Evolutionary conservation across 2,113 vertebrate species (phyloP), one percentile per base, ranked within the genome.

Genomic region (Myrmecobius fasciatus): DNA sequence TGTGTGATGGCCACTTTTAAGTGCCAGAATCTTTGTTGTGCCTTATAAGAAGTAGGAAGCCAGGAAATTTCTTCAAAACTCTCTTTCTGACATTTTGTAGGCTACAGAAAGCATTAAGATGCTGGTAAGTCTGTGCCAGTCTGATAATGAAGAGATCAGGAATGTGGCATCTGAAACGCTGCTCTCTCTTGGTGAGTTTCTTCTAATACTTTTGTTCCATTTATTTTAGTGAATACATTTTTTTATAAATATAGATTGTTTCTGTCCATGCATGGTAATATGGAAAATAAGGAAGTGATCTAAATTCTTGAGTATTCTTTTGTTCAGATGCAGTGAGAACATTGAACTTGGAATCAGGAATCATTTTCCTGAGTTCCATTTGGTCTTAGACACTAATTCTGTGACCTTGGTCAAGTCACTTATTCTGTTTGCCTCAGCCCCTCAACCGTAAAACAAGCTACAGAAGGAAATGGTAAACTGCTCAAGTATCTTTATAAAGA

Each of bases 131-230:
- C 97, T 99, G 97, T 99, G 99, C 96, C 99, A 99, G 96, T 99
- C 99, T 4, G 99, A 99, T 0, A 98, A 99, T 2, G 99, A 99
- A 98, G 99, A 99, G 93, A 99, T 99, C 89, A 99, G 99, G 88
- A 99, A 99, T 43, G 98, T 99, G 90, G 99, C 99, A 0, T 99
- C 99, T 0, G 99, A 99, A 98, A 99, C 99, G 12, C 99, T 99
- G 89, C 98, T 99, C 91, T 99, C 99, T 14, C 99, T 99, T 10
- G 99, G 99, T 99, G 98, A 98, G 99, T 98, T 96, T 90, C 28
- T 24, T 60, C 83, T 51, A 91, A 91, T 48, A 28, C 17, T 1
- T 43, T 54, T 46, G 0, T 53, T 88, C 26, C 10, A 2, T 7
- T 22, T 46, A 25, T 75, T n/a, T 43, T 12, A 47, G 89, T 26